Percentiles rank a stretch among this genome's conserved stretches.
These are phyloP conservation scores for Haliclystus octoradiatus DNA, from an alignment of 30 jellyfish, hydroid and myxozoan genomes.

Conservation along the genomic window DNA sequence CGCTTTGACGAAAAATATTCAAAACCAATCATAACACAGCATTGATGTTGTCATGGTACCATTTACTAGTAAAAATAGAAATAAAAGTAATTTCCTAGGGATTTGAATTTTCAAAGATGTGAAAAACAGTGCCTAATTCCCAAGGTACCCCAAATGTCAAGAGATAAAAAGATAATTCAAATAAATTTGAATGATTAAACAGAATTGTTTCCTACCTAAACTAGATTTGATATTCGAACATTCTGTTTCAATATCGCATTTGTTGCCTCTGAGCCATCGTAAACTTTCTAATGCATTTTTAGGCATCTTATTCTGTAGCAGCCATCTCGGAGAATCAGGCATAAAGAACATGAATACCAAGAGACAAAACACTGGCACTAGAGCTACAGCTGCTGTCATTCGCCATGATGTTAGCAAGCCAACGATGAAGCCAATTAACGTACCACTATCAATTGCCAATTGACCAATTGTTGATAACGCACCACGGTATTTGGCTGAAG, in stretches of 20 bases:
- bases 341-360: background rate
- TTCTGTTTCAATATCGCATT: background rate
- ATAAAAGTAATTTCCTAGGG: too few relatives aligned
- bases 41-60: too few relatives aligned
- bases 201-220: constrained; percentile 2
- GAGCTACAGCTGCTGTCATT: background rate
- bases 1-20: too few relatives aligned
- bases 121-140: too few relatives aligned
- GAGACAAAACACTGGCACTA: background rate
- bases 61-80: too few relatives aligned
- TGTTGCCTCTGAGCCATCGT: background rate
- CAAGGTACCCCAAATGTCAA: too few relatives aligned
- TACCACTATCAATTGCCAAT: background rate
- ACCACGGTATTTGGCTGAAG: constrained; percentile 2
- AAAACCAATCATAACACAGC: too few relatives aligned
- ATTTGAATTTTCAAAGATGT: too few relatives aligned
- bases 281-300: background rate
- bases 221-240: background rate
- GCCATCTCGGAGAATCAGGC: constrained; percentile 4
- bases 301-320: background rate
- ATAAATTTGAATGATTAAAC: too few relatives aligned
- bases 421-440: background rate
- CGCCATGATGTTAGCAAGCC: background rate
- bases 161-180: too few relatives aligned
- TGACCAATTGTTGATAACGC: background rate